These are phyloP conservation scores for Drosophila planitibia DNA, from an alignment of 2,888 invertebrate species.

Conservation along the genomic window DNA sequence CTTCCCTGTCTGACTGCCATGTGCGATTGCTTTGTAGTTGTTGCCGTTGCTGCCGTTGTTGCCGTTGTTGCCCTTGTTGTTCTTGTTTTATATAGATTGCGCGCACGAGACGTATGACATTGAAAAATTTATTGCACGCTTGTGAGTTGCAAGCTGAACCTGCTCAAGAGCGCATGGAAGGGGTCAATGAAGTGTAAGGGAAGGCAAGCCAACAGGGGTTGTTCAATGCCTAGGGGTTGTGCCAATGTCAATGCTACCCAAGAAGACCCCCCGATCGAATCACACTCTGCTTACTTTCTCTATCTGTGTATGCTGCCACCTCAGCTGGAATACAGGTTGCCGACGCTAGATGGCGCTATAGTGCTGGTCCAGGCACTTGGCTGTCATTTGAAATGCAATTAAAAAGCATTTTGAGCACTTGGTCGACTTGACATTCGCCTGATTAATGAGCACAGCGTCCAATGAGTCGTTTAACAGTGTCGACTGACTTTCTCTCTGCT, in stretches of 20 bases:
- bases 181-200: neutral
- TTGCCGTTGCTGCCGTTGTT: constrained; percentile 15
- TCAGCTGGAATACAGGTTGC: constrained; percentile 18
- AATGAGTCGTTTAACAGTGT: constrained; percentile 51
- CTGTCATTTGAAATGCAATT: constrained; percentile 73
- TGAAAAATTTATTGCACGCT: constrained; percentile 84
- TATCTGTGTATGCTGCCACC: constrained; percentile 38
- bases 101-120: constrained; percentile 81
- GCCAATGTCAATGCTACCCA: constrained; percentile 68
- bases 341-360: constrained; percentile 35
- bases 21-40: constrained; percentile 45
- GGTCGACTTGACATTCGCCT: constrained; percentile 72
- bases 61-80: constrained; percentile 31
- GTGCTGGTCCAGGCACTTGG: constrained; percentile 21
- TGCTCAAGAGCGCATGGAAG: neutral
- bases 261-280: neutral
- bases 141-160: constrained; percentile 71
- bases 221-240: constrained; percentile 66
- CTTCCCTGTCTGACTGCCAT: constrained; percentile 35
- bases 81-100: constrained; percentile 70
- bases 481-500: constrained; percentile 1
- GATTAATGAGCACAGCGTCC: constrained; percentile 69
- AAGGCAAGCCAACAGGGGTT: constrained; percentile 40
- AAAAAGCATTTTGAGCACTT: constrained; percentile 76
- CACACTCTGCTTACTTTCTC: constrained; percentile 7